These are phyloP conservation scores for Campaea margaritaria DNA, from an alignment of 2,888 invertebrate genomes.

Conservation along the genomic window DNA sequence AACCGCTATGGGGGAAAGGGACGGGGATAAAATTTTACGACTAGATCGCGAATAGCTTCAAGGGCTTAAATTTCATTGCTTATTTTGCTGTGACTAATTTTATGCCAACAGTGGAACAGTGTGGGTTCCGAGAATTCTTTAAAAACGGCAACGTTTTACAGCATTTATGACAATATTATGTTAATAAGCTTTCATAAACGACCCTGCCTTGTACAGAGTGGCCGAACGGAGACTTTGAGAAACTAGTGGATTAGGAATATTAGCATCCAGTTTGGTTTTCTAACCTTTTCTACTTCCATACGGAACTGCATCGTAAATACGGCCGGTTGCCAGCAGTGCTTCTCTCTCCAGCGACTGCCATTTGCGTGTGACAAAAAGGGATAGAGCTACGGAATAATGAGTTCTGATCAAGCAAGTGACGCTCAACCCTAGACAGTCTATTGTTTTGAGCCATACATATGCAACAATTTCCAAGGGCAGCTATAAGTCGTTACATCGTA, in stretches of 20 bases:
- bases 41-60: conserved; percentile 69
- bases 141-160: conserved; percentile 44
- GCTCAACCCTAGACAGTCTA: too few relatives aligned
- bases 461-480: background rate
- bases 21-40: conserved; percentile 68
- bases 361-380: too few relatives aligned
- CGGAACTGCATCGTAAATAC: too few relatives aligned
- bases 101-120: conserved; percentile 59
- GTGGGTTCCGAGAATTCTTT: conserved; percentile 59
- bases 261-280: too few relatives aligned
- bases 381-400: too few relatives aligned
- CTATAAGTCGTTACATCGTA: background rate
- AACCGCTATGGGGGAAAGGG: conserved; percentile 48
- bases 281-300: too few relatives aligned
- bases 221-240: background rate
- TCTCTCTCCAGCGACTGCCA: too few relatives aligned
- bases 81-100: conserved; percentile 81
- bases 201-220: conserved; percentile 3
- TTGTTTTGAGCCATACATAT: background rate
- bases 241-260: too few relatives aligned
- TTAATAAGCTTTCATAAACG: conserved; percentile 39
- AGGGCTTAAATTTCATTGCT: conserved; percentile 76
- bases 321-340: too few relatives aligned
- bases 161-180: conserved; percentile 38
- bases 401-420: too few relatives aligned